Conservation (phyloP, 1,140 invertebrate genomes). For the Latrodectus geometricus region DNA sequence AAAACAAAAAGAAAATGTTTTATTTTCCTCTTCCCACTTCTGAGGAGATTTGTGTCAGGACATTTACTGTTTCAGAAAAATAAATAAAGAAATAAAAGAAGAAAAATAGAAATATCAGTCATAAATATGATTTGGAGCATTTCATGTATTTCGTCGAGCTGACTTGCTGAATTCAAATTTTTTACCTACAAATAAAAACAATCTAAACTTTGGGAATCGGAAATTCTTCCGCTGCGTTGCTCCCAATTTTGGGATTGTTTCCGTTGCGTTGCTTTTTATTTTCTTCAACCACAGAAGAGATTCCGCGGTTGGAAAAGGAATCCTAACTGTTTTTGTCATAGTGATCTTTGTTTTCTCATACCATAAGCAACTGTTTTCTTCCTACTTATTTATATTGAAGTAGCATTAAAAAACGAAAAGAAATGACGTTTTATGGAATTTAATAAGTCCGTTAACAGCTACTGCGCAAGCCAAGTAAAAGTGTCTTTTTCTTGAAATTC, state of each 20-base stretch:
- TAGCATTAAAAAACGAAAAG: no score
- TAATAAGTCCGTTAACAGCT: no score
- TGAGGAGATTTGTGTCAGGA: not conserved
- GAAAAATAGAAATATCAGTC: no score
- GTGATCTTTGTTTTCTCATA: no score
- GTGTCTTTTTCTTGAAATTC: no score
- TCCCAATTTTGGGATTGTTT: constrained; percentile 14
- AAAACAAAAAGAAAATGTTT: no score
- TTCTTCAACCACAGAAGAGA: not conserved
- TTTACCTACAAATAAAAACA: not conserved
- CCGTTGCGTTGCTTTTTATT: not conserved
- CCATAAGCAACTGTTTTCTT: no score
- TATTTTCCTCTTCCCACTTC: not conserved
- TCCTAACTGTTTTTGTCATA: no score
- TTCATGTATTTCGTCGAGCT: not conserved
- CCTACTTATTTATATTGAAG: no score
- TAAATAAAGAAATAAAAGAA: not conserved
- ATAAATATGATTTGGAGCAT: not conserved
- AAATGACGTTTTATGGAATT: no score
- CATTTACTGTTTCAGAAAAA: not conserved
- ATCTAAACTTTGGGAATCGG: not conserved
- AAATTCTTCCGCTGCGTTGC: constrained; percentile 14
- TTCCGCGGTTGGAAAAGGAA: no score
- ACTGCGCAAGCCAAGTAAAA: no score
- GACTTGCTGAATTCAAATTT: not conserved